phyloP scores from a whole-genome alignment of 1,140 invertebrate genomes.

The Manduca sexta region DNA sequence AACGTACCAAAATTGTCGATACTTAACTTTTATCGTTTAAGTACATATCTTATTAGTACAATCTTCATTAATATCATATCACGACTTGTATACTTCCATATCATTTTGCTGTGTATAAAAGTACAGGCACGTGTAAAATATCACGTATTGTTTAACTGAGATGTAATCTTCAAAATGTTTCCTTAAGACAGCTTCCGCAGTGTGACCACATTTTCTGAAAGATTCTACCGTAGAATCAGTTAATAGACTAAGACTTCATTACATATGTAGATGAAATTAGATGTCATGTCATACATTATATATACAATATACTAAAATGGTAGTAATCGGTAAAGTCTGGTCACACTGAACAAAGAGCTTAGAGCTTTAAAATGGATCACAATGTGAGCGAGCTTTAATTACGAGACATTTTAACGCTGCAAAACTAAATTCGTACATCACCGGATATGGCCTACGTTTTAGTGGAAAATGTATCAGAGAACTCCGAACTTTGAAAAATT shows the following conservation, averaged over 20 bases:
- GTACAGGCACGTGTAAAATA: constrained; percentile 49
- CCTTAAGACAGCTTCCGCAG: constrained; percentile 22
- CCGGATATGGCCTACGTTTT: constrained; percentile 42
- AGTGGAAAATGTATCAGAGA: constrained; percentile 51
- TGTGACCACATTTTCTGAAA: constrained; percentile 10
- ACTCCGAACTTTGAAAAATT: constrained; percentile 33
- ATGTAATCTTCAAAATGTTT: background rate
- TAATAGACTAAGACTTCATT: constrained; percentile 4
- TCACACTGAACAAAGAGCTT: constrained; percentile 25
- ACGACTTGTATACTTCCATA: constrained; percentile 69
- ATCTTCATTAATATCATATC: constrained; percentile 67
- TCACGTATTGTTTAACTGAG: constrained; percentile 29
- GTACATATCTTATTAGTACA: constrained; percentile 71
- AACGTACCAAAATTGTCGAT: constrained; percentile 57
- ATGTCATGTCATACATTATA: background rate
- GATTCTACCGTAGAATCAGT: background rate
- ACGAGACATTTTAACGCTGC: constrained; percentile 5
- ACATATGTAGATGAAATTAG: constrained; percentile 8
- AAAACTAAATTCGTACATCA: constrained; percentile 1
- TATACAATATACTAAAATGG: constrained; percentile 3
- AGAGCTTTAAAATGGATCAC: constrained; percentile 62
- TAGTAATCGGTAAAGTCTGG: constrained; percentile 6
- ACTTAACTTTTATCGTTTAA: constrained; percentile 54
- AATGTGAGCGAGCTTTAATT: constrained; percentile 60
- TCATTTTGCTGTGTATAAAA: constrained; percentile 57